phyloP scores from a whole-genome alignment of 2,888 invertebrate species.

The Phrixothrix hirtus region DNA sequence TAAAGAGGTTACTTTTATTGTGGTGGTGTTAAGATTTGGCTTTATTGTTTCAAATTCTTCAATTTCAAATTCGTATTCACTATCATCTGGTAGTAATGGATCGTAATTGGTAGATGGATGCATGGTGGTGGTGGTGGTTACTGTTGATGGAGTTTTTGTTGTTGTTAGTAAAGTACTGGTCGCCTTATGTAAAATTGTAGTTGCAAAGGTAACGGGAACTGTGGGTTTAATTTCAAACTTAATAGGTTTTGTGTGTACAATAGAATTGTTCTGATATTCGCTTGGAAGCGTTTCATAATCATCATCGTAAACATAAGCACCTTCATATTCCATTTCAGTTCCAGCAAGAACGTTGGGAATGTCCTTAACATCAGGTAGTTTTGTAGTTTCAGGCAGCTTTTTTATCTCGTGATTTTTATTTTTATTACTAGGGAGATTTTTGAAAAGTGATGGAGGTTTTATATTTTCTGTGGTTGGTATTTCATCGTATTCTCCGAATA shows the following conservation, averaged over 20 bases:
- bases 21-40: too few relatives aligned
- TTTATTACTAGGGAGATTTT: slow-evolving; percentile 39
- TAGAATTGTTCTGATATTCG: slow-evolving; percentile 42
- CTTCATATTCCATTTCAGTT: slow-evolving; percentile 42
- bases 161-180: slow-evolving; percentile 28
- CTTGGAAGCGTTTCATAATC: slow-evolving; percentile 37
- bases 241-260: slow-evolving; percentile 42
- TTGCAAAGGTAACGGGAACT: slow-evolving; percentile 10
- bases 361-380: slow-evolving; percentile 13
- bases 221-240: slow-evolving; percentile 24
- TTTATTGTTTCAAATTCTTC: slow-evolving; percentile 26
- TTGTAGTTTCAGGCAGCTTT: neutral
- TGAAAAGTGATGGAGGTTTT: slow-evolving; percentile 29
- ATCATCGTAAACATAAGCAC: slow-evolving; percentile 47
- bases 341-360: slow-evolving; percentile 41
- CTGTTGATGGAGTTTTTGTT: slow-evolving; percentile 29
- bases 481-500: slow-evolving; percentile 54
- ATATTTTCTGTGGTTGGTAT: slow-evolving; percentile 39
- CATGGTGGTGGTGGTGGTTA: slow-evolving; percentile 15
- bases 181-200: slow-evolving; percentile 23
- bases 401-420: too few relatives aligned
- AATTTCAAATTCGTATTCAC: slow-evolving; percentile 33
- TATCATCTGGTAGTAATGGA: slow-evolving; percentile 19
- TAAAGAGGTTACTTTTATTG: slow-evolving; percentile 51
- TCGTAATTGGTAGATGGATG: neutral